A percentile compares a stretch with the other conserved stretches of the same genome.
Evolutionary conservation across 2,113 vertebrate genomes (phyloP).

Genomic region (Pedetes capensis): DNA sequence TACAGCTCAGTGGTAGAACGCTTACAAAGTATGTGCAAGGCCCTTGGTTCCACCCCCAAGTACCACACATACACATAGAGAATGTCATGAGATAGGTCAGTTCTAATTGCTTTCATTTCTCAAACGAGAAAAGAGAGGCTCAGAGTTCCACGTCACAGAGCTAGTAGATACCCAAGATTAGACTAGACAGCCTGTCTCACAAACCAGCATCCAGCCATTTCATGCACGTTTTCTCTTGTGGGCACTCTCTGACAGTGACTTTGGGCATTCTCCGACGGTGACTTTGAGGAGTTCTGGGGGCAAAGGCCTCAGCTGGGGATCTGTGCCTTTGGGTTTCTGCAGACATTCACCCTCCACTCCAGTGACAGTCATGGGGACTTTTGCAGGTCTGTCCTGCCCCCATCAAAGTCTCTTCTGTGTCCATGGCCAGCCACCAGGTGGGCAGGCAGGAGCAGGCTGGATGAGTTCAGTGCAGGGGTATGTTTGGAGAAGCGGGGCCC

Average conservation of each 20-base stretch:
- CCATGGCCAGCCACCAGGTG: not conserved
- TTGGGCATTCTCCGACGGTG: not conserved
- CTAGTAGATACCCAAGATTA: not conserved
- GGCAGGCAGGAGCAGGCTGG: not conserved
- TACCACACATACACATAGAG: too few species aligned
- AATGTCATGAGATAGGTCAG: not conserved
- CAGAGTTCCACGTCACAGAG: not conserved
- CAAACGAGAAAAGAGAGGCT: not conserved
- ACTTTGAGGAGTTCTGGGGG: not conserved
- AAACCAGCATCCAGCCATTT: not conserved
- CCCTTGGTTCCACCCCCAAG: too few species aligned
- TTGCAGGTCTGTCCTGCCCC: not conserved
- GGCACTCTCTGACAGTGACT: not conserved
- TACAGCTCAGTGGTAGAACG: too few species aligned
- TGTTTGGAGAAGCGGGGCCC: not conserved
- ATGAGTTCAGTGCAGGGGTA: not conserved
- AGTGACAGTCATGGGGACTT: not conserved
- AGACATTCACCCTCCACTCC: not conserved
- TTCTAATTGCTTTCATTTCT: not conserved
- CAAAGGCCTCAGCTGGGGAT: not conserved
- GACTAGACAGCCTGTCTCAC: not conserved
- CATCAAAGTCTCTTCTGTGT: not conserved
- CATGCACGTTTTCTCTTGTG: not conserved
- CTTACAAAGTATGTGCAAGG: too few species aligned
- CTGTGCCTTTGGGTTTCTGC: not conserved